Evolutionary conservation across 2,113 vertebrate genomes (phyloP).

Genomic region (Saccopteryx bilineata): DNA sequence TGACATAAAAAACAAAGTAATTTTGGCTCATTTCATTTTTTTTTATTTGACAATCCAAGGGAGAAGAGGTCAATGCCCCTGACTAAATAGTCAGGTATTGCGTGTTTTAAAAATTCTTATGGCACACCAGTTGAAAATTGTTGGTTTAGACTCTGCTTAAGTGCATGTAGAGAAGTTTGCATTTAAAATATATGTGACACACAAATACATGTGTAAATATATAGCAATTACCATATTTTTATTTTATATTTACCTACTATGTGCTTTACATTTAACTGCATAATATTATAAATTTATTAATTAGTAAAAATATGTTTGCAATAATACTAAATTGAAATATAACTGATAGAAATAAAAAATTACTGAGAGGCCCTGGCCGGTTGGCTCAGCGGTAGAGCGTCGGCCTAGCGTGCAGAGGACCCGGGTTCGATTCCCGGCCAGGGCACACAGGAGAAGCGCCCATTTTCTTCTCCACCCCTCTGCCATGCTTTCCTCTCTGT

Average conservation of each 20-base stretch:
- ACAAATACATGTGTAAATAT: constrained; percentile 82
- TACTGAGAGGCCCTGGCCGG: no score
- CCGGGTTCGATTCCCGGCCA: no score
- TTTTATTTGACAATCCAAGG: neutral
- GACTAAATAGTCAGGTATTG: neutral
- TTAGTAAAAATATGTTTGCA: constrained; percentile 67
- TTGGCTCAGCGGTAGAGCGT: no score
- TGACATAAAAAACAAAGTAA: neutral
- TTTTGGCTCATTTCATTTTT: neutral
- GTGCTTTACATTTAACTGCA: constrained; percentile 81
- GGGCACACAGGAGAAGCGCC: no score
- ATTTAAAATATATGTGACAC: constrained; percentile 81
- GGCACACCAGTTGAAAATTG: neutral
- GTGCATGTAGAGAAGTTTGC: constrained; percentile 81
- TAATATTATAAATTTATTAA: constrained; percentile 71
- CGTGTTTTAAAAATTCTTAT: neutral
- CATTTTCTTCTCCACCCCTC: no score
- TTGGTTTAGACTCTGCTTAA: constrained; percentile 55
- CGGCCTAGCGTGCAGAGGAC: no score
- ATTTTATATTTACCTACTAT: constrained; percentile 79
- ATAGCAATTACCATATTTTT: constrained; percentile 84
- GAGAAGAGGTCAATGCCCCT: neutral
- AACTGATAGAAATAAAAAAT: constrained; percentile 28
- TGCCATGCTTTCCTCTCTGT: no score
- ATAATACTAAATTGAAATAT: constrained; percentile 67